A percentile compares a stretch with the other conserved stretches of the same genome.
phyloP scores from a whole-genome alignment of 2,797 vertebrate species.

The Erpetoichthys calabaricus region DNA sequence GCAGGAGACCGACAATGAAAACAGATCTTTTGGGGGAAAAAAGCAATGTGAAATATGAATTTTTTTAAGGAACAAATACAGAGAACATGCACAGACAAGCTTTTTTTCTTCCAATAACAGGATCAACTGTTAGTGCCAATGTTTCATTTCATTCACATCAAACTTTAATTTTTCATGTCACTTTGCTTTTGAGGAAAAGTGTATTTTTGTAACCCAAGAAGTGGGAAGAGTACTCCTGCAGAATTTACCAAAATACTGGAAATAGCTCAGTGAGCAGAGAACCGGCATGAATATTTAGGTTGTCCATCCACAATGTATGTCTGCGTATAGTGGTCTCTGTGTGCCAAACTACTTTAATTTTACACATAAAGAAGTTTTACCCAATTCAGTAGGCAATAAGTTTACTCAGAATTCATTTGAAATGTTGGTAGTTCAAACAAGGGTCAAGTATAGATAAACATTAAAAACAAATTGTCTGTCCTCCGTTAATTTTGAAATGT shows the following conservation, averaged over 20 bases:
- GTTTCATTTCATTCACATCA: constrained; percentile 20
- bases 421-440: constrained; percentile 73
- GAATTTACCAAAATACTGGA: constrained; percentile 4
- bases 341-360: too few relatives aligned
- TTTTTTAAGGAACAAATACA: constrained; percentile 34
- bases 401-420: constrained; percentile 44
- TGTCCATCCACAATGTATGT: constrained; percentile 21
- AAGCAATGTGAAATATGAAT: neutral
- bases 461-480: too few relatives aligned
- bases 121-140: constrained; percentile 52
- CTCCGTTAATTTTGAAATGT: too few relatives aligned
- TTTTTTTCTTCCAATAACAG: constrained; percentile 26
- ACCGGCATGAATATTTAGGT: constrained; percentile 9
- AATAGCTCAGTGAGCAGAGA: constrained; percentile 10
- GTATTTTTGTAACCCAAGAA: constrained; percentile 25
- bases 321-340: too few relatives aligned
- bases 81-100: constrained; percentile 18
- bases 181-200: too few relatives aligned
- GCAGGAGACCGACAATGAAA: too few relatives aligned
- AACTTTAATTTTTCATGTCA: too few relatives aligned
- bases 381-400: constrained; percentile 58
- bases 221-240: constrained; percentile 6
- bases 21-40: too few relatives aligned
- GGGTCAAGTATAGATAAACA: constrained; percentile 46
- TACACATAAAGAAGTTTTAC: constrained; percentile 6